Evolutionary conservation across 1,140 invertebrate species (phyloP).

Genomic region (Aleiodes sp.): DNA sequence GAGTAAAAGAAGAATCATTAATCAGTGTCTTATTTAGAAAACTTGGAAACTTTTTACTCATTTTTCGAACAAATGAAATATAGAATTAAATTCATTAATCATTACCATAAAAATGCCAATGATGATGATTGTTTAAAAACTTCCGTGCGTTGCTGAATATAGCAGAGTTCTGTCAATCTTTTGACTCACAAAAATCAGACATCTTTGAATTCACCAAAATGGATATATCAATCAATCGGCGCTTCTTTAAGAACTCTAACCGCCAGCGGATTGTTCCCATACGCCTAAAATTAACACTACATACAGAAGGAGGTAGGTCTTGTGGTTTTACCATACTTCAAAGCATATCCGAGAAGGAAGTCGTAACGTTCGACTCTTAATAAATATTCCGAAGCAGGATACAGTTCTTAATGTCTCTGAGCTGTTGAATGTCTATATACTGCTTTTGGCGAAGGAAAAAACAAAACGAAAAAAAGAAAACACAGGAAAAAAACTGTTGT

Average conservation of each 20-base stretch:
- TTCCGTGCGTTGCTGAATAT: neutral
- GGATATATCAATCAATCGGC: constrained; percentile 52
- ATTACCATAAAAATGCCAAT: no score
- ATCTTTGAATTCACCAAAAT: constrained; percentile 25
- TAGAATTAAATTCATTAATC: neutral
- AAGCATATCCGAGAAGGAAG: constrained; percentile 23
- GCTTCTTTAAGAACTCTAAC: constrained; percentile 40
- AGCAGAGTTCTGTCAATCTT: neutral
- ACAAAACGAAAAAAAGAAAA: neutral
- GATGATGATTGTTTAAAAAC: neutral
- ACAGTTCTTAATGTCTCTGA: neutral
- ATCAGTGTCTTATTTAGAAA: no score
- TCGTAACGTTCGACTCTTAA: constrained; percentile 24
- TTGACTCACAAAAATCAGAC: neutral
- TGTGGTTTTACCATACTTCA: constrained; percentile 21
- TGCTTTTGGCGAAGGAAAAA: neutral
- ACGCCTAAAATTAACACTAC: constrained; percentile 43
- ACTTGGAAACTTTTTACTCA: no score
- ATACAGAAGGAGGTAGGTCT: neutral
- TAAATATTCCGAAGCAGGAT: constrained; percentile 13
- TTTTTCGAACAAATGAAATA: no score
- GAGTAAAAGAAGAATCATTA: no score
- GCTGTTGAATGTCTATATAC: neutral
- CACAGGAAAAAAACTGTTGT: neutral
- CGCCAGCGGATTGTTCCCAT: constrained; percentile 2